Evolutionary conservation across 2,888 invertebrate genomes (phyloP), one percentile per base, ranked within the genome.

Genomic region (Caenorhabditis zanzibari): DNA sequence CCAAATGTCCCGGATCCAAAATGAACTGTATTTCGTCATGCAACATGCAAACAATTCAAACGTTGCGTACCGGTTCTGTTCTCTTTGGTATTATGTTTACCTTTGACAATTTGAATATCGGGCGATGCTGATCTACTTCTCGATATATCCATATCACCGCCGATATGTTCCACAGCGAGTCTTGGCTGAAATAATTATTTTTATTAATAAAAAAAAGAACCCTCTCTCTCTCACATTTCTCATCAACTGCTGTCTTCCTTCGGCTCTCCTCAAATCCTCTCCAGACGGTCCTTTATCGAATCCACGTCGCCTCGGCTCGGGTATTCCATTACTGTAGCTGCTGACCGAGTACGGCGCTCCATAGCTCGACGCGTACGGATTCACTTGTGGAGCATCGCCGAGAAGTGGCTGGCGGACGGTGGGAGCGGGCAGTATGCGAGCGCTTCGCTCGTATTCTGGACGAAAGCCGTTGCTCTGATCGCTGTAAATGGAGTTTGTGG

Each of bases 141-240:
- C 41, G 75, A 28, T 6, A 81, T 81, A 16, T 81, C 81, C 81
- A 81, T 81, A 24, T 81, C 81, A 16, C 81, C 81, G 1, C 81
- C 81, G 7, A 81, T 24, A 10, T 56, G 69, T 19, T 81, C 81
- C 2, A 71, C 56, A 2, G 69, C 74, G 22, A 75, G 19, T 5
- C 19, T 38, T 14, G 80, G 80, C 76, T 76, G 52, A 61, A 76
- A 59, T 2, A 28, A 47, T 2, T 63, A 58, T 41, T 7, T 32
- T 32, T 7, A 32, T 32, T 32, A 32, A 32, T 7, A 32, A 4
- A 6, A 4, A 32, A 32, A 6, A 4, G 32, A 4, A 6, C 32
- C 32, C 5, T 32, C 7, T 32, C 7, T 32, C 16, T 10, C 63
- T 56, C 26, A 76, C 76, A n/a, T 66, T 49, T 73, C 19, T 79